These are phyloP conservation scores for Lepus oiostolus DNA, from an alignment of 2,797 vertebrate genomes.

Conservation along the genomic window DNA sequence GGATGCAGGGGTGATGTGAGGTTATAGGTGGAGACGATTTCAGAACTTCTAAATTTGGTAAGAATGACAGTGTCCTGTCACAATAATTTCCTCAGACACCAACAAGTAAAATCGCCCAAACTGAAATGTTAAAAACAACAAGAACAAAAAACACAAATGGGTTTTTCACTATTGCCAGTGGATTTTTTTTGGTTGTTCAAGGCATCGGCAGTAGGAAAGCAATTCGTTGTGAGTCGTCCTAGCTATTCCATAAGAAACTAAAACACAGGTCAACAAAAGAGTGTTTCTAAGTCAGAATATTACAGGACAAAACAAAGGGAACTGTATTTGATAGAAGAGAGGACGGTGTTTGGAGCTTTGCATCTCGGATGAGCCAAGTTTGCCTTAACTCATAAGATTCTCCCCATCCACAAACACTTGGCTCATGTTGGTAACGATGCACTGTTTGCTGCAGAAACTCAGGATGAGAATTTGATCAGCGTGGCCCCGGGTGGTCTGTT, in stretches of 20 bases:
- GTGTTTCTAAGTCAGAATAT: background rate
- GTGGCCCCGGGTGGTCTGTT: background rate
- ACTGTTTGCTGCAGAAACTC: background rate
- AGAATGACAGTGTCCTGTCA: conserved; percentile 2
- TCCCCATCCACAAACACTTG: background rate
- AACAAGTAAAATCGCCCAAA: conserved; percentile 30
- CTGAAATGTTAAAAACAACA: background rate
- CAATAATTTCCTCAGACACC: conserved; percentile 40
- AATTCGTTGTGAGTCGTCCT: conserved; percentile 6
- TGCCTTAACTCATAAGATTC: background rate
- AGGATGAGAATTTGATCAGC: background rate
- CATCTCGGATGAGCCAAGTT: background rate
- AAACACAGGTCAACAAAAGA: conserved; percentile 3
- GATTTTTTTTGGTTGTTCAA: conserved; percentile 36
- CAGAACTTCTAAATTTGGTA: conserved; percentile 31
- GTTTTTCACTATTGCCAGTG: conserved; percentile 30
- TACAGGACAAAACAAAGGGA: background rate
- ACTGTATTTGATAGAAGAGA: conserved; percentile 9
- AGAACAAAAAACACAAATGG: background rate
- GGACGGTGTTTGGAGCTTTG: background rate
- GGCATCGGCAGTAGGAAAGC: background rate
- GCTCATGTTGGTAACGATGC: background rate
- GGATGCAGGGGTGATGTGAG: background rate
- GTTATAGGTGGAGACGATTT: conserved; percentile 14
- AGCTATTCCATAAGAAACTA: background rate